Base-by-base conservation (phyloP, 2,113 vertebrate genomes). In the Sinosuthora webbiana region DNA sequence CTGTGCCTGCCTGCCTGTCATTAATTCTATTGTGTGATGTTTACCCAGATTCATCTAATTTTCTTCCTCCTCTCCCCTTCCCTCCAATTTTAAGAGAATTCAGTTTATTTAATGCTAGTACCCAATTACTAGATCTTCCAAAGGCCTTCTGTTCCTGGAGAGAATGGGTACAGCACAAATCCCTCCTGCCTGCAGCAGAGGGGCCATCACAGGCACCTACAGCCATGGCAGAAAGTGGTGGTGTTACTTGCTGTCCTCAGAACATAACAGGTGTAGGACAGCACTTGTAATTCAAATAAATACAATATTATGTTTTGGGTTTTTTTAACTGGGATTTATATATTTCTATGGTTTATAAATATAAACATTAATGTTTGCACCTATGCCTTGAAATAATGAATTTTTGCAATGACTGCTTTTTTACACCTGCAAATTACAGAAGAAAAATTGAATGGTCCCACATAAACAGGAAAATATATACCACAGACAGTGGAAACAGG, bases 1-100 rank as follows among this genome's bases (percentile, higher is more conserved):
- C 97, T 94, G 79, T 88, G 95, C 96, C 93, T 96, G 93, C 77
- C 95, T 85, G 70, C 91, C 96, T 86, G 45, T 85, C 49, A 69
- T 41, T 87, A n/a, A 75, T 87, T 80, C 96, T 81, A 15, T 74
- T 94, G 73, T 77, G 85, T 74, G 19, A 28, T 89, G 85, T 92
- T 95, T 91, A 93, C 28, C 37, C 56, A 76, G 39, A 82, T 65
- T 69, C 2, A 21, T 37, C 23, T 87, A 1, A 19, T 93, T 89
- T 89, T 90, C 20, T 70, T 63, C 37, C 41, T 87, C 7, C 11
- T 84, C 27, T 82, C 8, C 12, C 35, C 25, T 70, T 85, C 21
- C 30, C 57, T 87, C 18, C 13, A 42, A 18, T 80, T 93, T 59
- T 47, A 77, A 65, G 42, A 77, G 4, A 56, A 67, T 84, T 68